These are phyloP conservation scores for Rhynchonycteris naso DNA, from an alignment of 2,797 vertebrate genomes.

Conservation along the genomic window DNA sequence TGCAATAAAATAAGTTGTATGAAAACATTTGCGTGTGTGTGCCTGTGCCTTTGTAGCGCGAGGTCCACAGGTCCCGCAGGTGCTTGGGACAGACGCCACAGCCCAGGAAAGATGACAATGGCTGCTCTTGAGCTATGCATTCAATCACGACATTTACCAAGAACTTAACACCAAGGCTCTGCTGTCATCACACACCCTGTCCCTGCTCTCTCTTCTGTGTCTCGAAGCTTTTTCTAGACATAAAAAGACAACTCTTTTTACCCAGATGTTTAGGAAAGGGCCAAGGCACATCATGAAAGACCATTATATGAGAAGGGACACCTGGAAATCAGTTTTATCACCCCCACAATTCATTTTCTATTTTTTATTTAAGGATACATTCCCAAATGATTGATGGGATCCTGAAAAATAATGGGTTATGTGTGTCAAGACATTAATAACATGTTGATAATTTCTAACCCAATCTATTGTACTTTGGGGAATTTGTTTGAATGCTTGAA, in stretches of 20 bases:
- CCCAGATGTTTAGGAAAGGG: background rate
- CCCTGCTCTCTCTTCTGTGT: background rate
- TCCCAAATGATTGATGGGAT: background rate
- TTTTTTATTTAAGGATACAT: background rate
- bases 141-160: background rate
- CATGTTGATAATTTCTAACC: background rate
- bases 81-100: background rate
- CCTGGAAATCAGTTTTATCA: background rate
- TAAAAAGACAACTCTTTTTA: slow-evolving; percentile 29
- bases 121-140: background rate
- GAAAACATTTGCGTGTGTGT: background rate
- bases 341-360: background rate
- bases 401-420: background rate
- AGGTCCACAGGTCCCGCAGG: background rate
- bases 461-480: background rate
- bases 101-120: background rate
- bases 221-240: background rate
- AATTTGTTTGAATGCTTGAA: slow-evolving; percentile 23
- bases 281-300: background rate
- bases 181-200: background rate
- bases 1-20: background rate
- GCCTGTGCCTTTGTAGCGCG: slow-evolving; percentile 14
- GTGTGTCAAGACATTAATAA: background rate
- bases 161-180: background rate
- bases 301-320: background rate